Percentiles rank a stretch among this genome's conserved stretches.
phyloP scores from a whole-genome alignment of 2,888 invertebrate genomes.

The Emmelina monodactyla region DNA sequence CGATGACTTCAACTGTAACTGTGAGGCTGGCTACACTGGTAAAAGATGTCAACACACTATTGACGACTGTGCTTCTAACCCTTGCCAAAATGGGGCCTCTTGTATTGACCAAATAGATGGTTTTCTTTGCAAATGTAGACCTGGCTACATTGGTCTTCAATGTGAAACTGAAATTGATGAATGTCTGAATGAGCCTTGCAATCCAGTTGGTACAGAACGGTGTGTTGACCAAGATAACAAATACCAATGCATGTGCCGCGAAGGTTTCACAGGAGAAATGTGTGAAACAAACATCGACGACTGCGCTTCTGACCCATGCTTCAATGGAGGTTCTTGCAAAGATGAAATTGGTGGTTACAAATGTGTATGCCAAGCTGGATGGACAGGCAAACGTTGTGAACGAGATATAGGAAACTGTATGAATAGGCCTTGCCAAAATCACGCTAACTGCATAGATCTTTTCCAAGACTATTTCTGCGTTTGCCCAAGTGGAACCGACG shows the following conservation, averaged over 20 bases:
- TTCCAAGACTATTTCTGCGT: slow-evolving; percentile 93
- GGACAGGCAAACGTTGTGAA: slow-evolving; percentile 88
- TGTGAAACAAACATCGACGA: slow-evolving; percentile 91
- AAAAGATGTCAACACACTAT: slow-evolving; percentile 92
- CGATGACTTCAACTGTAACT: slow-evolving; percentile 85
- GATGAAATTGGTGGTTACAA: slow-evolving; percentile 86
- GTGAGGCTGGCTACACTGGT: slow-evolving; percentile 94
- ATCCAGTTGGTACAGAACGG: slow-evolving; percentile 86
- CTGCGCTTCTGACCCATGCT: slow-evolving; percentile 84
- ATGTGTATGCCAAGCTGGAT: slow-evolving; percentile 84
- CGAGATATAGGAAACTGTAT: slow-evolving; percentile 87
- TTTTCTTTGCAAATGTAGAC: slow-evolving; percentile 91
- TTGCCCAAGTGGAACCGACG: slow-evolving; percentile 95
- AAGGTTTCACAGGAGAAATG: slow-evolving; percentile 84
- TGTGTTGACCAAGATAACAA: slow-evolving; percentile 90
- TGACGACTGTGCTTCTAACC: slow-evolving; percentile 88
- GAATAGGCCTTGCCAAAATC: slow-evolving; percentile 89
- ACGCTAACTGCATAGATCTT: slow-evolving; percentile 88
- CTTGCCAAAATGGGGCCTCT: slow-evolving; percentile 91
- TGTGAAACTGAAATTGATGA: slow-evolving; percentile 94
- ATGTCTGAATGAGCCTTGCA: slow-evolving; percentile 90
- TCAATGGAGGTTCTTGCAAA: slow-evolving; percentile 87
- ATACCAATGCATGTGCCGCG: slow-evolving; percentile 86
- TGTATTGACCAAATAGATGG: slow-evolving; percentile 89
- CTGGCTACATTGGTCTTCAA: slow-evolving; percentile 91